Evolutionary conservation across 2,888 invertebrate genomes (phyloP).

Genomic region (Caenorhabditis auriculariae): DNA sequence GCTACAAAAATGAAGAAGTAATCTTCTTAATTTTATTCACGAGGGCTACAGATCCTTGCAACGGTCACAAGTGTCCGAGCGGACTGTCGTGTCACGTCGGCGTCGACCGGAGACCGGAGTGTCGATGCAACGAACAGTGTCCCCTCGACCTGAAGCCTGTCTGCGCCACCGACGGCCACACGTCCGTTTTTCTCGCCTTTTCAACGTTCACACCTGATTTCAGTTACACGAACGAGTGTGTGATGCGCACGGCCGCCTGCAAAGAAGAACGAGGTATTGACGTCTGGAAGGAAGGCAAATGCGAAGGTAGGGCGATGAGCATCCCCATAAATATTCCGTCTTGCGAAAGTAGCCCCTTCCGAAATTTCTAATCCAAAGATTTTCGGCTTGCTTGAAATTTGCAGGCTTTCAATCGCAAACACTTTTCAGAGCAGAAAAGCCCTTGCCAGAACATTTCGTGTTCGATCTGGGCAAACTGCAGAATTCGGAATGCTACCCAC

Average conservation of each 20-base stretch:
- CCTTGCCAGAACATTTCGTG: slow-evolving; percentile 70
- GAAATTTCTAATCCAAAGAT: neutral
- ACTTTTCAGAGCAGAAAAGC: slow-evolving; percentile 17
- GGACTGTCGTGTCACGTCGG: slow-evolving; percentile 82
- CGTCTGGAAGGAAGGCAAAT: slow-evolving; percentile 79
- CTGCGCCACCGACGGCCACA: slow-evolving; percentile 69
- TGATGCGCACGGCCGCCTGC: slow-evolving; percentile 78
- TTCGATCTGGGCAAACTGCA: slow-evolving; percentile 77
- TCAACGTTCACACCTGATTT: neutral
- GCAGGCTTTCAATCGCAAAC: neutral
- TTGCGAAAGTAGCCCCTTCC: neutral
- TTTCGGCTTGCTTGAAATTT: no score
- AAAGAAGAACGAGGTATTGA: slow-evolving; percentile 73
- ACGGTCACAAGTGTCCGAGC: slow-evolving; percentile 76
- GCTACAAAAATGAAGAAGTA: no score
- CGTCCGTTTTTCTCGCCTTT: slow-evolving; percentile 57
- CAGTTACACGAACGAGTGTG: slow-evolving; percentile 76
- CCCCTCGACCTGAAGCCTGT: slow-evolving; percentile 77
- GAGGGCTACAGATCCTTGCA: slow-evolving; percentile 75
- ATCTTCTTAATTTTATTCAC: neutral
- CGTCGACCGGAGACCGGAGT: slow-evolving; percentile 79
- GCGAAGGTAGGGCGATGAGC: slow-evolving; percentile 71
- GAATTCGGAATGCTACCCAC: slow-evolving; percentile 64
- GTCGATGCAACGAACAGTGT: slow-evolving; percentile 79
- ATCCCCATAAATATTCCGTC: neutral